Evolutionary conservation across 2,113 vertebrate genomes (phyloP), one percentile per base, ranked within the genome.

Genomic region (Carassius gibelio): DNA sequence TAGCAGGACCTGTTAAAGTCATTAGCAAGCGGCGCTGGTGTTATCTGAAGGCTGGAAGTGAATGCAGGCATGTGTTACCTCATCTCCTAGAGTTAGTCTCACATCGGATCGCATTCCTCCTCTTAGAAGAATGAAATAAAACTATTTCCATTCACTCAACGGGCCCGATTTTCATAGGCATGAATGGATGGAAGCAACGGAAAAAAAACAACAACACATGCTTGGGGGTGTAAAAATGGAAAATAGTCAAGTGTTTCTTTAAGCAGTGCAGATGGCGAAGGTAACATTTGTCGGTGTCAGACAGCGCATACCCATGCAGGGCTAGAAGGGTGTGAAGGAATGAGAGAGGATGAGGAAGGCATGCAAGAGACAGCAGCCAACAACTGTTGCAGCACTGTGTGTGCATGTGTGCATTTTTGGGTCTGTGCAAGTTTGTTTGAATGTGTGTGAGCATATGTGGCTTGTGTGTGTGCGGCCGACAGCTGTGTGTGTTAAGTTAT

Each of bases 141-240:
- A 38, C 45, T 45, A 13, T 50, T 57, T 55, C 30, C 84, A 86
- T 68, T 69, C 86, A 87, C 82, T 84, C 82, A 84, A 38, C 3
- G 82, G 88, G 88, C 86, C 87, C 48, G 82, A 88, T 86, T 89
- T 89, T 88, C 84, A 88, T 87, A 42, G 34, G 36, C 62, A 84
- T 79, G 84, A 86, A 88, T 86, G 86, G 50, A 87, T 61, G 34
- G 68, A 75, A 62, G 77, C 55, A 23, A 87, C 61, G 21, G n/a
- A 55, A 62, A 59, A 45, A 59, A 8, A 79, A 5, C 14, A 72
- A 19, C 59, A 81, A 69, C 61, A 80, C 57, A 79, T 42, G 21
- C 36, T 57, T 36, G 1, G 17, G 23, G 52, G 45, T 52, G 21
- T 42, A 72, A 82, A 71, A 81, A 78, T 26, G 52, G 48, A 23